phyloP scores from a whole-genome alignment of 2,888 invertebrate species.

The Drosophila paracracens region DNA sequence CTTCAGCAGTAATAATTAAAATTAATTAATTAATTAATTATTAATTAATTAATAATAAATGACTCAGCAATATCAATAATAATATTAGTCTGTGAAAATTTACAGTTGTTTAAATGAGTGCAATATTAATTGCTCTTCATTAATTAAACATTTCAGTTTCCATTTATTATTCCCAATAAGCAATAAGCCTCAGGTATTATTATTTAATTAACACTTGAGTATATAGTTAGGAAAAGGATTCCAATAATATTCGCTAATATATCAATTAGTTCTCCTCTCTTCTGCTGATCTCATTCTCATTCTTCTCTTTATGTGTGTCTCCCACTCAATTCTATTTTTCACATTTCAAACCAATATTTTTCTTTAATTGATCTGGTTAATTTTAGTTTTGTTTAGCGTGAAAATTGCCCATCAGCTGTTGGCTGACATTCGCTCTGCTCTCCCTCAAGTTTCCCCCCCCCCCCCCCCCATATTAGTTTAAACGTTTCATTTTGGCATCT shows the following conservation, averaged over 20 bases:
- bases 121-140: not conserved
- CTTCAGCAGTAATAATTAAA: not conserved
- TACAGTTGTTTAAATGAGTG: not conserved
- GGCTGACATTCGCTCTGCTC: constrained; percentile 28
- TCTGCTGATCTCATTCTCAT: not conserved
- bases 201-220: not conserved
- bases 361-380: constrained; percentile 58
- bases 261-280: not conserved
- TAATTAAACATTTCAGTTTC: not conserved
- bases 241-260: not conserved
- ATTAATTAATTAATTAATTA: too few species aligned
- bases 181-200: not conserved
- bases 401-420: constrained; percentile 32
- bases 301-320: not conserved
- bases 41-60: too few species aligned
- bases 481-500: constrained; percentile 56
- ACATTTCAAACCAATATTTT: not conserved
- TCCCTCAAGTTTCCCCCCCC: not conserved
- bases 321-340: not conserved
- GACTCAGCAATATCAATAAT: not conserved
- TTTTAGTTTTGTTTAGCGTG: constrained; percentile 36
- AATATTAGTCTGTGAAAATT: not conserved
- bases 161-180: not conserved
- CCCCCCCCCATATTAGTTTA: constrained; percentile 8
- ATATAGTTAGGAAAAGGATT: not conserved